phyloP scores from a whole-genome alignment of 2,888 invertebrate species.

The Tortrix viridana region DNA sequence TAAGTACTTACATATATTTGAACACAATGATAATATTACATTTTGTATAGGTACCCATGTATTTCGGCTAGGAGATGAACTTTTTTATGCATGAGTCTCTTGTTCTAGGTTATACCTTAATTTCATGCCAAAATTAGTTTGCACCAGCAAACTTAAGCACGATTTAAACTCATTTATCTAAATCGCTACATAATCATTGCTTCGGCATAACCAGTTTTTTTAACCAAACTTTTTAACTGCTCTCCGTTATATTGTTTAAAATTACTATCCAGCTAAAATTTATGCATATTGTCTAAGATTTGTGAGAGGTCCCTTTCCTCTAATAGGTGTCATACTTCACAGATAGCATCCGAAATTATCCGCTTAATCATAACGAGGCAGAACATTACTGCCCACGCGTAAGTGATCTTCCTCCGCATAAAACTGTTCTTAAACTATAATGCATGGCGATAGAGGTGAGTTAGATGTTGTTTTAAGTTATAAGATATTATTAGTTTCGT shows the following conservation, averaged over 20 bases:
- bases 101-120: no score
- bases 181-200: background rate
- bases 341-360: conserved; percentile 62
- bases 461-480: conserved; percentile 42
- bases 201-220: background rate
- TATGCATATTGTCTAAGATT: conserved; percentile 16
- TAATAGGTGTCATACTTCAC: conserved; percentile 54
- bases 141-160: no score
- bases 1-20: no score
- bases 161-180: no score
- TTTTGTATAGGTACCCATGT: no score
- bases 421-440: conserved; percentile 52
- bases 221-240: background rate
- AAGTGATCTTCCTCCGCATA: conserved; percentile 48
- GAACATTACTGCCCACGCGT: conserved; percentile 57
- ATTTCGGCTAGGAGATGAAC: no score
- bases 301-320: conserved; percentile 42
- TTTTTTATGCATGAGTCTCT: no score
- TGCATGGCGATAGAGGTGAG: conserved; percentile 50
- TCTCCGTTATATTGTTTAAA: conserved; percentile 8
- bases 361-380: conserved; percentile 64
- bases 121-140: no score
- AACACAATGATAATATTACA: no score
- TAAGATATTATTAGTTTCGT: background rate
- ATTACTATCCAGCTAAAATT: conserved; percentile 4